Percentiles rank a stretch among this genome's conserved stretches.
Conservation (phyloP, 2,888 invertebrate genomes). For the Dynastes grantii region DNA sequence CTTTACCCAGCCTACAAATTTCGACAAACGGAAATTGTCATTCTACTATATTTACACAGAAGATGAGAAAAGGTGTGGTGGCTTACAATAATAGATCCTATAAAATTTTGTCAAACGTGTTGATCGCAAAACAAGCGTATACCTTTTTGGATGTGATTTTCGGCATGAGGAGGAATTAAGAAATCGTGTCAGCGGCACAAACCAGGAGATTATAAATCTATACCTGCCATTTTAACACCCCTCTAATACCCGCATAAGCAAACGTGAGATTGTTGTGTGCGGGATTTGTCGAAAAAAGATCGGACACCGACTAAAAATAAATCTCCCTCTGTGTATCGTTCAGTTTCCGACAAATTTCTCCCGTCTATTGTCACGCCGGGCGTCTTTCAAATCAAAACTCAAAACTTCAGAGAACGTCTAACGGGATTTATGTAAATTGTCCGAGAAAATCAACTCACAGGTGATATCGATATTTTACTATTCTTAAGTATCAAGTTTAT, state of each 20-base stretch:
- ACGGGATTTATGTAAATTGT: slow-evolving; percentile 48
- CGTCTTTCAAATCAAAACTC: slow-evolving; percentile 37
- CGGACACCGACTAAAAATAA: slow-evolving; percentile 24
- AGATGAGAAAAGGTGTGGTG: not conserved
- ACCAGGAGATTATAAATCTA: slow-evolving; percentile 55
- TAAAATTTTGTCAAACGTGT: slow-evolving; percentile 35
- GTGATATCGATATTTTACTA: slow-evolving; percentile 46
- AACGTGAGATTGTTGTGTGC: slow-evolving; percentile 50
- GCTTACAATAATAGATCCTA: slow-evolving; percentile 35
- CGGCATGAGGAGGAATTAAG: slow-evolving; percentile 50
- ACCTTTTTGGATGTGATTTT: slow-evolving; percentile 38
- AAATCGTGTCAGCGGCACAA: slow-evolving; percentile 54
- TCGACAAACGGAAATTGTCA: not conserved
- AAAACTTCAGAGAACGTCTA: slow-evolving; percentile 23
- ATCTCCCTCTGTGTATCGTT: slow-evolving; percentile 19
- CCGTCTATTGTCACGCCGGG: slow-evolving; percentile 37
- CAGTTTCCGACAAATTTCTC: slow-evolving; percentile 48
- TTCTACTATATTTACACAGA: slow-evolving; percentile 3
- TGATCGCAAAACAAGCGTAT: slow-evolving; percentile 36
- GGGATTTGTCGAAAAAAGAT: slow-evolving; percentile 47
- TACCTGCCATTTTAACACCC: slow-evolving; percentile 56
- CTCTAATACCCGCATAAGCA: slow-evolving; percentile 48
- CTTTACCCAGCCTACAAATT: not conserved
- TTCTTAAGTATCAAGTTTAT: slow-evolving; percentile 46
- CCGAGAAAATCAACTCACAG: slow-evolving; percentile 37